A percentile compares a stretch with the other conserved stretches of the same genome.
Conservation (phyloP, 2,797 vertebrate species). For the Manis javanica region DNA sequence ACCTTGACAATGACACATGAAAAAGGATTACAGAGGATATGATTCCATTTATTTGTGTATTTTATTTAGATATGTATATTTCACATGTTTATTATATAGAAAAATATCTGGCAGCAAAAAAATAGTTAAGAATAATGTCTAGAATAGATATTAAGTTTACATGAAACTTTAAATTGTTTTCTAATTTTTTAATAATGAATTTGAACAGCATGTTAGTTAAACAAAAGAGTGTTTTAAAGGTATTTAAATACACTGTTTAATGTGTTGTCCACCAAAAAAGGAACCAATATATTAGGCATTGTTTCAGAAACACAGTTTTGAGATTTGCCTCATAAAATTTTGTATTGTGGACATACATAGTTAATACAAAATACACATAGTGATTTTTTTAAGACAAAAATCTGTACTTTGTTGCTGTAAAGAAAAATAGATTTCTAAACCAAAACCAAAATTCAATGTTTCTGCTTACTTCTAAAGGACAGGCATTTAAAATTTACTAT, state of each 20-base stretch:
- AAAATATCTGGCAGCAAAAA: neutral
- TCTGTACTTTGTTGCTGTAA: constrained; percentile 56
- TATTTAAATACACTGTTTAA: neutral
- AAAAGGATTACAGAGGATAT: neutral
- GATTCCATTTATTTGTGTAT: neutral
- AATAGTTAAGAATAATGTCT: neutral
- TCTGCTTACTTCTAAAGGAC: neutral
- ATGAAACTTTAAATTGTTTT: neutral
- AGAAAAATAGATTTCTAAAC: constrained; percentile 71
- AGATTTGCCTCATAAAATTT: constrained; percentile 64
- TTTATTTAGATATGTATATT: neutral
- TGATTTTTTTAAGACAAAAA: constrained; percentile 47
- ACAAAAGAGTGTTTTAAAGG: neutral
- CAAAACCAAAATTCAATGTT: constrained; percentile 17
- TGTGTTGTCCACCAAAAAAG: constrained; percentile 8
- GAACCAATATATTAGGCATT: neutral
- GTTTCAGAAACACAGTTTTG: constrained; percentile 41
- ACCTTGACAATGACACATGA: neutral
- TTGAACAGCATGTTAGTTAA: constrained; percentile 42
- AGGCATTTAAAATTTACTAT: neutral
- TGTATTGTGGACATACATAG: constrained; percentile 26
- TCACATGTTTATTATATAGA: neutral
- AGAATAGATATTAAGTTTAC: neutral
- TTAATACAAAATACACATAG: constrained; percentile 70
- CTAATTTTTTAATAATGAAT: constrained; percentile 49